Evolutionary conservation across 2,113 vertebrate genomes (phyloP), one percentile per base, ranked within the genome.

Genomic region (Channa maculata): DNA sequence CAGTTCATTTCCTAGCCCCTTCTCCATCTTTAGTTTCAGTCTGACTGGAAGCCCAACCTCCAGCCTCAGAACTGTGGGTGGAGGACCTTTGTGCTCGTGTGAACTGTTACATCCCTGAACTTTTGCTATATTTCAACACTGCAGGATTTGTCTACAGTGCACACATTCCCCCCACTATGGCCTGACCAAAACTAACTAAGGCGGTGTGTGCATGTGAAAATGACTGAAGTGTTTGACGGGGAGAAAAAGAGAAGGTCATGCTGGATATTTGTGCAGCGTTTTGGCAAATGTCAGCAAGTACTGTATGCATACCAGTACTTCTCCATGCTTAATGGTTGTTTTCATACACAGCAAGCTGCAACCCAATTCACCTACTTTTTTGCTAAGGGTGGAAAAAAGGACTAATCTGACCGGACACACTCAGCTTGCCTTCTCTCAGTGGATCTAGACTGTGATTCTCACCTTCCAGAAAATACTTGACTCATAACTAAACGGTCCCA

Each of bases 31-130:
- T 33, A 78, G 70, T 82, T 84, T 75, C 45, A 62, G 48, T 81
- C 65, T 82, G 81, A 84, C 76, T 84, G 66, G 66, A 87, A 83
- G 62, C 53, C 51, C 34, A 39, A 77, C 85, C 73, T 80, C 72
- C 49, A 69, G 61, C 78, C 72, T 77, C 59, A 65, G 71, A 48
- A 57, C 44, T 69, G 72, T 49, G 58, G 60, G 49, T 44, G 48
- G 37, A 72, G 50, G 66, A 71, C 51, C 59, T 77, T 48, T 53
- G 3, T 48, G 44, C 49, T 86, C 50, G 5, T 54, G 72, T 66
- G 55, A 82, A 55, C 65, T 68, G 60, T 62, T 70, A 43, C 65
- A 60, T 80, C 58, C 78, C 46, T 60, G 51, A 82, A 85, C 79
- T 55, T 77, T 69, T 13, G 50, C 46, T 69, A 34, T 15, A 57